These are phyloP conservation scores for Dallia pectoralis DNA, from an alignment of 2,797 vertebrate species.

Conservation along the genomic window DNA sequence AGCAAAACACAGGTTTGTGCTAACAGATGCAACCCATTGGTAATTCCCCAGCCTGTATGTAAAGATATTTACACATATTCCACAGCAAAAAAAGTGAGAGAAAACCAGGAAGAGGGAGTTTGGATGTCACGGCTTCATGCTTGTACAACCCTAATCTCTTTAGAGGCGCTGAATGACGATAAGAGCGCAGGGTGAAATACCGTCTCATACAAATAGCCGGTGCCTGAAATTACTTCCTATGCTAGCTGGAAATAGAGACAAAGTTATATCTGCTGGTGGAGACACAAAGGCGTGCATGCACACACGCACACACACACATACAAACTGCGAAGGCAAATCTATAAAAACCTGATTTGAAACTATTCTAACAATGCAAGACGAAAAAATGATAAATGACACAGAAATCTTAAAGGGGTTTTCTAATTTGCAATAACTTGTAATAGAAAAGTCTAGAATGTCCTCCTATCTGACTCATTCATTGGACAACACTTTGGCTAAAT, in stretches of 20 bases:
- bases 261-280: not conserved
- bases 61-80: not conserved
- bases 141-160: slow-evolving; percentile 6
- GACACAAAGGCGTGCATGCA: not conserved
- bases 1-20: not conserved
- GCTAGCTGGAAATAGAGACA: not conserved
- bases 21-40: not conserved
- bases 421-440: not conserved
- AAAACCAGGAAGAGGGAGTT: not conserved
- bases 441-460: not conserved
- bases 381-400: not conserved
- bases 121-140: slow-evolving; percentile 7
- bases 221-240: not conserved
- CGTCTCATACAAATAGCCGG: not conserved
- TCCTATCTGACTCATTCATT: not conserved
- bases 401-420: not conserved
- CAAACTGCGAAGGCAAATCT: not conserved
- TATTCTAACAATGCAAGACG: not conserved
- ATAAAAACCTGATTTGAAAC: not conserved
- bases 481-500: not conserved
- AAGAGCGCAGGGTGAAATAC: not conserved
- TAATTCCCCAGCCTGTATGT: not conserved
- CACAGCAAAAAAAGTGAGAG: not conserved
- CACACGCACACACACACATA: not conserved
- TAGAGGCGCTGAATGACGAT: not conserved